Evolutionary conservation across 2,888 invertebrate genomes (phyloP), one percentile per base, ranked within the genome.

Genomic region (Drosophila siamana): DNA sequence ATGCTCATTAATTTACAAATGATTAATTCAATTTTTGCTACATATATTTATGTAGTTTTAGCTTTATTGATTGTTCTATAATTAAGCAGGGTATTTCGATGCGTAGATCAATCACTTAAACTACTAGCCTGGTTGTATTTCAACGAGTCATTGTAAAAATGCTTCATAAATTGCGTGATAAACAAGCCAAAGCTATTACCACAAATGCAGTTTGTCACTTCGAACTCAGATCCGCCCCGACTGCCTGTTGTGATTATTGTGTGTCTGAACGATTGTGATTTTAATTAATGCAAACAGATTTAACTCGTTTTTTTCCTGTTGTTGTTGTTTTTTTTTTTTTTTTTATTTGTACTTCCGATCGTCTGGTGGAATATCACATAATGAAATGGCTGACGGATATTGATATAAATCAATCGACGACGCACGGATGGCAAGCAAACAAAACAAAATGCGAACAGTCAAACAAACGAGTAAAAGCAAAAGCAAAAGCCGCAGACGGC

Each of bases 221-320:
- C 33, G 24, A 15, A 33, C 30, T 8, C 30, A 30, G 15, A n/a
- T 50, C 24, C 24, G 11, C 43, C 24, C n/a, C 43, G 40, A 6
- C 11, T 41, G 48, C 3, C 19, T 3, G 19, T 1, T 19, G 19
- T 19, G n/a, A n/a, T n/a, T n/a, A n/a, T 19, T 19, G 19, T 22
- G 46, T 55, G 56, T 26, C n/a, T n/a, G 40, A 40, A 38, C 47
- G 33, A 36, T 47, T 73, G 81, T 67, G 52, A 77, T 77, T 86
- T 84, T 84, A 84, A 84, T 84, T 84, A 84, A 84, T 84, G 83
- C 88, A 84, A 88, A 84, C 83, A 86, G 83, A 84, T 86, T 84
- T 84, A 86, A 88, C 69, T 76, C 64, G 55, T 55, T 69, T 70
- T 68, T 69, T 59, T 43, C 36, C 15, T 19, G 5, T 43, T 22